Conservation (phyloP, 2,888 invertebrate genomes). For the Napeogenes sylphis region DNA sequence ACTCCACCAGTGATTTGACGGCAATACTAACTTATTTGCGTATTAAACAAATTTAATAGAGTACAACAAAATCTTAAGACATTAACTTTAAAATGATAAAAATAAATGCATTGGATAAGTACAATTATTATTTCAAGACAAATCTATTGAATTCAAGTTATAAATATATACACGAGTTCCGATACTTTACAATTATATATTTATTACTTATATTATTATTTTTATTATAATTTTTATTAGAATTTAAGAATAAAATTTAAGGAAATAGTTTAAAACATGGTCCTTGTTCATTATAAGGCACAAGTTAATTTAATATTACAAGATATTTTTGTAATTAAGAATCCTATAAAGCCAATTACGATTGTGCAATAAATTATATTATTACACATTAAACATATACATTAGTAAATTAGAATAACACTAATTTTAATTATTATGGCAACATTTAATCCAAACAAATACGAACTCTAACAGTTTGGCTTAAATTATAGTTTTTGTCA, state of each 20-base stretch:
- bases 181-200: constrained; percentile 1
- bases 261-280: neutral
- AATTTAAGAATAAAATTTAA: neutral
- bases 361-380: no score
- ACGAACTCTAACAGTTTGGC: no score
- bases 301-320: no score
- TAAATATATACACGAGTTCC: neutral
- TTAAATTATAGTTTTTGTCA: no score
- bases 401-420: no score
- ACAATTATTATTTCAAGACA: constrained; percentile 8
- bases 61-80: constrained; percentile 13
- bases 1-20: constrained; percentile 35
- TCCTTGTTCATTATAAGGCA: no score
- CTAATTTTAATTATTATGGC: no score
- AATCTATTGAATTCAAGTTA: neutral
- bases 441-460: no score
- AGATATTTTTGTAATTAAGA: no score
- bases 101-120: constrained; percentile 38
- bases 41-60: neutral
- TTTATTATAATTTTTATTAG: neutral
- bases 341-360: no score
- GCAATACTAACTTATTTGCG: constrained; percentile 24
- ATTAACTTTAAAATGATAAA: constrained; percentile 32
- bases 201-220: constrained; percentile 1
- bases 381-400: no score